phyloP scores from a whole-genome alignment of 2,797 vertebrate species.

The Nyctalus aviator region DNA sequence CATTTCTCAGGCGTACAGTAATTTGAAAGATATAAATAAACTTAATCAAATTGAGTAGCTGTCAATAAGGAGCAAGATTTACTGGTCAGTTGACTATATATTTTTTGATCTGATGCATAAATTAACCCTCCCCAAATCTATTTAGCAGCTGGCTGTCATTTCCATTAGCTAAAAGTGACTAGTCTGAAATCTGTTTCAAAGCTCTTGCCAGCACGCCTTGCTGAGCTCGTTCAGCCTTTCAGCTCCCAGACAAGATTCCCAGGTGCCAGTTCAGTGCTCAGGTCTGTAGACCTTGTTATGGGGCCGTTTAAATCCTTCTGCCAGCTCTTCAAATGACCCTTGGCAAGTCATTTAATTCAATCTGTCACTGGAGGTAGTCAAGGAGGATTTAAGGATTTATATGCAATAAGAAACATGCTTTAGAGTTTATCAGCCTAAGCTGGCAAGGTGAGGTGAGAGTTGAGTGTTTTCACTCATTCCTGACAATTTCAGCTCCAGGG shows the following conservation, averaged over 20 bases:
- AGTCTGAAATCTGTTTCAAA: conserved; percentile 47
- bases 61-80: conserved; percentile 56
- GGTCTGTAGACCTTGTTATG: not conserved
- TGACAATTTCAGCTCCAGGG: not conserved
- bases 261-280: conserved; percentile 17
- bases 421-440: conserved; percentile 45
- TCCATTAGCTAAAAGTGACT: conserved; percentile 62
- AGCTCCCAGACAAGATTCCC: conserved; percentile 54
- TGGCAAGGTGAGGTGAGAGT: not conserved
- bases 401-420: conserved; percentile 67
- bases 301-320: conserved; percentile 31
- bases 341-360: conserved; percentile 58
- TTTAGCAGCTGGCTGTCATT: conserved; percentile 70
- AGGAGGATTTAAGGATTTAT: conserved; percentile 71
- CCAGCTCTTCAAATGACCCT: conserved; percentile 63
- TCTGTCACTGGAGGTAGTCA: conserved; percentile 54
- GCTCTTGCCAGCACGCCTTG: not conserved
- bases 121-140: conserved; percentile 16
- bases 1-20: not conserved
- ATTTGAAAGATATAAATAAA: conserved; percentile 35
- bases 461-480: conserved; percentile 1
- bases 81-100: conserved; percentile 47
- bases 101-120: conserved; percentile 54
- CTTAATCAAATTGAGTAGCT: conserved; percentile 30
- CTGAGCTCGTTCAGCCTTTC: conserved; percentile 20